Percentiles rank a stretch among this genome's conserved stretches.
Evolutionary conservation across 37 sponge, comb jelly and placozoan species (phyloP).

Genomic region (Cladorhizidae sp.): DNA sequence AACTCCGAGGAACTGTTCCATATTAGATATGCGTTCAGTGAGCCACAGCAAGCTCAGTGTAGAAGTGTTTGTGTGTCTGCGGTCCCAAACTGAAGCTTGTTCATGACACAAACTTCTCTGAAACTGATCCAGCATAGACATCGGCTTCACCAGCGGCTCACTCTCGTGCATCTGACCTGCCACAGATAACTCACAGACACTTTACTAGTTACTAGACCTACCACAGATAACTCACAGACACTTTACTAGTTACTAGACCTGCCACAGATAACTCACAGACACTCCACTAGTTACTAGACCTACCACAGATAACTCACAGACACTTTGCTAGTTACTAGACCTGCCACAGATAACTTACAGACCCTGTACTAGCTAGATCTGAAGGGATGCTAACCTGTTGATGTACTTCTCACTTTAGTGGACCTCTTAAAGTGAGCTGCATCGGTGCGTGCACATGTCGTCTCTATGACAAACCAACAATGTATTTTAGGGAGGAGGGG

Average conservation of each 20-base stretch:
- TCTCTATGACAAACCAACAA: slow-evolving; percentile 9
- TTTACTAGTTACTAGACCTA: no score
- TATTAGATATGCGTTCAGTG: slow-evolving; percentile 29
- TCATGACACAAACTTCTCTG: slow-evolving; percentile 24
- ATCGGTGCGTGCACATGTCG: slow-evolving; percentile 72
- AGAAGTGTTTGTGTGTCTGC: neutral
- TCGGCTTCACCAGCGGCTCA: slow-evolving; percentile 31
- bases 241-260: neutral
- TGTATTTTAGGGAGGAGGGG: no score
- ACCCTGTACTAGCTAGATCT: no score
- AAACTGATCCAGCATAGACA: slow-evolving; percentile 38
- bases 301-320: neutral
- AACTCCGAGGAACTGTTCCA: slow-evolving; percentile 37
- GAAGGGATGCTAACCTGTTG: no score
- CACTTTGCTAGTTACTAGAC: neutral
- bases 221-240: slow-evolving; percentile 3
- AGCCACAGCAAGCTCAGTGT: slow-evolving; percentile 15
- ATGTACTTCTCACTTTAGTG: slow-evolving; percentile 27
- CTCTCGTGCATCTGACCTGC: slow-evolving; percentile 15
- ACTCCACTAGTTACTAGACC: neutral
- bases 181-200: neutral
- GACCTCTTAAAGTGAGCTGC: slow-evolving; percentile 34
- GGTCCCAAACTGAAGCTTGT: neutral
- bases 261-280: neutral
- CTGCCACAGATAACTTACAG: neutral